Base-by-base conservation (phyloP, 2,113 vertebrate genomes). In the Psittacula cyanocephala region DNA sequence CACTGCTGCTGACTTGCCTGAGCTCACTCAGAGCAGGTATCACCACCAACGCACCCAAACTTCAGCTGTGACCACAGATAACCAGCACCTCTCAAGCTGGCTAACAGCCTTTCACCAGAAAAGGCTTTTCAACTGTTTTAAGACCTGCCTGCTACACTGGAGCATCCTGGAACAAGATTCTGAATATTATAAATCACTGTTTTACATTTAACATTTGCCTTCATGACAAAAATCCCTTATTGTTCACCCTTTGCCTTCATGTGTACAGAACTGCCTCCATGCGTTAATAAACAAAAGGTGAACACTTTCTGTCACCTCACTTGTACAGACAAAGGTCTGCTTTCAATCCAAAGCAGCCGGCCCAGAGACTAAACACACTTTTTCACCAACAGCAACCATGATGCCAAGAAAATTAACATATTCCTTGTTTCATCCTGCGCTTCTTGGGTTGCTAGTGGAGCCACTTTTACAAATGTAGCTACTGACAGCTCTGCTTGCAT, bases 31-130 rank as follows among this genome's bases (percentile, higher is more conserved):
- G 65, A 69, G 63, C 69, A 68, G 52, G 0, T n/a, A 39, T 6
- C 0, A 0, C 62, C 11, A 13, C 55, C 41, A 69, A 5, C 0
- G 3, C 28, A 49, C 41, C 18, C 41, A 41, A 62, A 12, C n/a
- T 14, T 72, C 75, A 75, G 19, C 24, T 31, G 24, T 60, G 63
- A n/a, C 14, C 2, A 6, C n/a, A 80, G 62, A n/a, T 4, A 60
- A 31, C 8, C 35, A 50, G 55, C 1, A 1, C 4, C n/a, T 57
- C 53, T 43, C 76, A 47, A 79, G 39, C 52, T 25, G 14, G 33
- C 33, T 25, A 6, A 29, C 27, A 81, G 67, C 20, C 41, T 60
- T 50, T 52, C 65, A 95, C 13, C 47, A 60, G 60, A 46, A 53
- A 3, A 64, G 47, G 46, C n/a, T 46, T 84, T 43, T 43, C n/a